These are phyloP conservation scores for Linnaemya vulpina DNA, from an alignment of 2,888 invertebrate species.

Conservation along the genomic window DNA sequence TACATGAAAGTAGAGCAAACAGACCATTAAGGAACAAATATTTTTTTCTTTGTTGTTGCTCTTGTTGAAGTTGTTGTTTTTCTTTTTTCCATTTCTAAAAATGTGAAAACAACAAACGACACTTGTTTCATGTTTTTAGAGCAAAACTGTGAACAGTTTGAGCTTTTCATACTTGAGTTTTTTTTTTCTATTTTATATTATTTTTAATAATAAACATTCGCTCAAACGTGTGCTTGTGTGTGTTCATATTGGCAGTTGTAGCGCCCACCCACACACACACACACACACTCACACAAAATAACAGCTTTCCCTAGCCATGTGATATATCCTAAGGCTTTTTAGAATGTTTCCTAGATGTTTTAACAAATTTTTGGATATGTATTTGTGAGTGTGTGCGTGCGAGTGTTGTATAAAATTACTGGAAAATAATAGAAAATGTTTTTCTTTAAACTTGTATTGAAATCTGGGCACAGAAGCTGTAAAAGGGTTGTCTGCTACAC, in stretches of 20 bases:
- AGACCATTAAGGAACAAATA: conserved; percentile 58
- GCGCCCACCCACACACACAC: not conserved
- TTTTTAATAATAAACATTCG: too few species aligned
- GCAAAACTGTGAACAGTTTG: conserved; percentile 67
- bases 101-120: conserved; percentile 69
- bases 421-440: conserved; percentile 57
- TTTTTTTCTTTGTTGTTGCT: conserved; percentile 11
- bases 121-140: conserved; percentile 67
- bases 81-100: conserved; percentile 24
- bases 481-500: conserved; percentile 50
- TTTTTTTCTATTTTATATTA: conserved; percentile 39
- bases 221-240: not conserved
- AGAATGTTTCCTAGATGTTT: conserved; percentile 47
- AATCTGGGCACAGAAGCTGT: conserved; percentile 25
- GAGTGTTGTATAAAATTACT: conserved; percentile 39
- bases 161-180: conserved; percentile 59
- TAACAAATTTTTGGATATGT: not conserved
- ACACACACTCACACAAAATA: not conserved
- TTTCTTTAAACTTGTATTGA: conserved; percentile 63
- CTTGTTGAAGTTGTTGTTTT: conserved; percentile 5
- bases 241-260: too few species aligned
- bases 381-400: not conserved
- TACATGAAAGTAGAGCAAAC: conserved; percentile 43
- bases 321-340: conserved; percentile 53
- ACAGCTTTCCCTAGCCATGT: conserved; percentile 48